Evolutionary conservation across 2,888 invertebrate species (phyloP), one percentile per base, ranked within the genome.

Genomic region (Ellobium chinense): DNA sequence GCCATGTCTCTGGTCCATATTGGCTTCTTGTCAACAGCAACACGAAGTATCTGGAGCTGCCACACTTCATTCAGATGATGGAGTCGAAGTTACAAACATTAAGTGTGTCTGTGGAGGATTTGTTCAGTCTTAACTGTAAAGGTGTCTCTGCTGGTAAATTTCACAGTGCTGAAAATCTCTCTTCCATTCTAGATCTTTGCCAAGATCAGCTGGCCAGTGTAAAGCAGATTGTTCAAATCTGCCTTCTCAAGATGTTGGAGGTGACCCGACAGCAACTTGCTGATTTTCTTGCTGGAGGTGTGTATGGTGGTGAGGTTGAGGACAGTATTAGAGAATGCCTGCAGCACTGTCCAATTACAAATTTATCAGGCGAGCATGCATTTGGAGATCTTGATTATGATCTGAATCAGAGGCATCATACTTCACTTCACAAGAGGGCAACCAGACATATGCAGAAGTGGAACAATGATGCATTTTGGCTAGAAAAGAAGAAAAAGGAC

Each of bases 351-450:
- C 68, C 34, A 1, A 9, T 34, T 7, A 68, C 68, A 5, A 68
- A 68, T 36, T n/a, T 68, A 21, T 7, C 31, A n/a, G 68, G 68
- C 1, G 68, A 68, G 36, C 7, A 14, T 14, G 36, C 34, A 29
- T 68, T 68, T 37, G 68, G 68, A 2, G 68, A 68, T 31, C 68
- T 68, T 7, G 68, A 68, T 21, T 34, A 36, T n/a, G 37, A 37
- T 36, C 31, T 68, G 37, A 36, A 36, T 36, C 7, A 34, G 4
- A 4, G 36, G 5, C 5, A 36, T 3, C 5, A 68, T 12, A 21
- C 34, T 36, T 37, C 68, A 34, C 36, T 68, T 14, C 31, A 29
- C n/a, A 34, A 68, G 21, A 34, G 37, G n/a, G 18, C 36, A 3
- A 36, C 68, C 3, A 37, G 3, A 14, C 34, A 37, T 31, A 68